phyloP scores from a whole-genome alignment of 2,888 invertebrate genomes.

The Xestia sexstrigata region DNA sequence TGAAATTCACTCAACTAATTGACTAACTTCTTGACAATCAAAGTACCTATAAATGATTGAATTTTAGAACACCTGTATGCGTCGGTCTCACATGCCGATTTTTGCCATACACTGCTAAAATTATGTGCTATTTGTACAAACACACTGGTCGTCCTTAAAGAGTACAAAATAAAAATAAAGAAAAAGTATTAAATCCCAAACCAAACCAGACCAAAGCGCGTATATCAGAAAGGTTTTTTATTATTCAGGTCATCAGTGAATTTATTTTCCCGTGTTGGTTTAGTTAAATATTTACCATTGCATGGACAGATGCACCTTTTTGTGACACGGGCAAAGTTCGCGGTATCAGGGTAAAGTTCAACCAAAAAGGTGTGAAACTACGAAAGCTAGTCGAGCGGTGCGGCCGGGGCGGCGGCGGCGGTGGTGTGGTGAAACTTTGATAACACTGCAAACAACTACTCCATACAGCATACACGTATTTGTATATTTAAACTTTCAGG shows the following conservation, averaged over 20 bases:
- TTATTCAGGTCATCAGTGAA: background rate
- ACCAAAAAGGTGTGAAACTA: constrained; percentile 46
- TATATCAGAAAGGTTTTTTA: background rate
- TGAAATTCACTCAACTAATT: background rate
- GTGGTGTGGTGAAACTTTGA: constrained; percentile 30
- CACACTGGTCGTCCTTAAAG: background rate
- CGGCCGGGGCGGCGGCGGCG: background rate
- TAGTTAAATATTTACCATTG: constrained; percentile 9
- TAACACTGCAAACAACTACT: background rate
- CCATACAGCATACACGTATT: constrained; percentile 11
- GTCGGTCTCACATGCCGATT: too few species aligned
- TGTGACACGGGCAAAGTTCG: constrained; percentile 24
- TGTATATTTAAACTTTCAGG: constrained; percentile 20
- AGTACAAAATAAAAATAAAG: too few species aligned
- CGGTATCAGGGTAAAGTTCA: constrained; percentile 23
- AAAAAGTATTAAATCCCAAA: background rate
- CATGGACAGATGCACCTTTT: background rate
- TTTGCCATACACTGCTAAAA: too few species aligned
- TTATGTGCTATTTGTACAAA: too few species aligned
- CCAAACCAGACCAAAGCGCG: background rate
- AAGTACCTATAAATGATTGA: too few species aligned
- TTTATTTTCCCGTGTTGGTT: background rate
- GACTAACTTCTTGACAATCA: background rate
- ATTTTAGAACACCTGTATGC: too few species aligned
- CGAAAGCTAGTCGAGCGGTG: constrained; percentile 2